Base-by-base conservation (phyloP, 1,140 invertebrate species). In the Bombus impatiens region DNA sequence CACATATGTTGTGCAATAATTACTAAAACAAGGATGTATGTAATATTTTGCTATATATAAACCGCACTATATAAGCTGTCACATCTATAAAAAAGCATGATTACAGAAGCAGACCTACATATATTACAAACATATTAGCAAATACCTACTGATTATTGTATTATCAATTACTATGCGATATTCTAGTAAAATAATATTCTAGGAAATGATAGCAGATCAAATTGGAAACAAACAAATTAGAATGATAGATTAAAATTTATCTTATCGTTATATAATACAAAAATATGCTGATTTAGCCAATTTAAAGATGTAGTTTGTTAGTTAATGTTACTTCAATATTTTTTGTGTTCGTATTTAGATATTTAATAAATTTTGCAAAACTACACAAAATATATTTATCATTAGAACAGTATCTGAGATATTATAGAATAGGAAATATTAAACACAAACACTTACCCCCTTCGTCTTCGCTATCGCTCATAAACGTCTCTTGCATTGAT, bases 401-500 rank as follows among this genome's bases (percentile, higher is more conserved):
- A 57, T 32, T 47, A 28, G 47, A 78, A 35, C 72, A 42, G 68
- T 13, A 78, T 71, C 22, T 28, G 35, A 78, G 44, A 70, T 72
- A 1, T 15, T 47, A 25, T 53, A 9, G 12, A 68, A 42, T 28
- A 35, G 28, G 25, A 65, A 47, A 40, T 40, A 44, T 53, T 53
- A 53, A 53, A 22, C 6, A 59, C 8, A 40, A 84, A n/a, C 91
- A 95, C 96, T 96, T 96, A 97, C 98, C 98, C 95, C 98, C 98
- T 97, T 99, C 99, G 95, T 99, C 99, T 95, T 99, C 99, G 42
- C 98, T 99, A 95, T 99, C 99, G 70, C 98, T 99, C 96, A 99
- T 98, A 95, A 99, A 98, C 53, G 98, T 98, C 95, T 99, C 99
- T 93, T 99, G 98, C 99, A 99, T 99, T 47, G 98, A 97, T 96